Evolutionary conservation across 1,140 invertebrate genomes (phyloP).

Genomic region (Bradysia coprophila): DNA sequence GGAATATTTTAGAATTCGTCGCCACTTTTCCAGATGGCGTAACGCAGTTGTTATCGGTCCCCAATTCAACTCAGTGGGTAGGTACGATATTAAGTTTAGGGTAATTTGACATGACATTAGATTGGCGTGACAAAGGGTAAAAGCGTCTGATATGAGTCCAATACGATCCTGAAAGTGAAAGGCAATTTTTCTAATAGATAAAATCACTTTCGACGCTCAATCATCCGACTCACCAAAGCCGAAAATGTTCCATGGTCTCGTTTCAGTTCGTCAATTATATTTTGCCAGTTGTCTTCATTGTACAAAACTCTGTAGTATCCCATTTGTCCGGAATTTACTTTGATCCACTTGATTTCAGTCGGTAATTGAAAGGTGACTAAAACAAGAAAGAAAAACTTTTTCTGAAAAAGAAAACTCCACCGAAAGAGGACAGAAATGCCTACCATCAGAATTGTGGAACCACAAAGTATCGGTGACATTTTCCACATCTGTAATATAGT

Average conservation of each 20-base stretch:
- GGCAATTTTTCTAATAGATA: no score
- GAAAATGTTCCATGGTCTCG: constrained; percentile 46
- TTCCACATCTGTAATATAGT: constrained; percentile 20
- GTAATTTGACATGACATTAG: constrained; percentile 45
- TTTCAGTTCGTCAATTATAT: constrained; percentile 45
- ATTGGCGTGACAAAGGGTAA: constrained; percentile 53
- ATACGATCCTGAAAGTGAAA: constrained; percentile 35
- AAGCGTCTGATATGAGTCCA: constrained; percentile 53
- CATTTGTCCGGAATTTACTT: constrained; percentile 69
- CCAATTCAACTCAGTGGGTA: constrained; percentile 51
- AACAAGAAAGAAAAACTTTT: constrained; percentile 12
- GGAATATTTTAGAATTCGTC: constrained; percentile 45
- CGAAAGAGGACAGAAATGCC: background rate
- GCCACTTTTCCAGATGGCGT: constrained; percentile 46
- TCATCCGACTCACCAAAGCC: constrained; percentile 19
- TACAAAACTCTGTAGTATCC: constrained; percentile 81
- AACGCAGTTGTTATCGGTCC: constrained; percentile 54
- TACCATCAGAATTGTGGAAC: constrained; percentile 9
- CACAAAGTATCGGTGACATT: constrained; percentile 19
- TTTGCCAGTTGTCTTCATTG: constrained; percentile 54
- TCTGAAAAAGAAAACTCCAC: constrained; percentile 3
- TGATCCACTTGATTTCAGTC: constrained; percentile 51
- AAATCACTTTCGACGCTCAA: no score
- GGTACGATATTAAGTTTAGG: constrained; percentile 44
- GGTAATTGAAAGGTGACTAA: constrained; percentile 44